A percentile compares a stretch with the other conserved stretches of the same genome.
Evolutionary conservation across 2,888 invertebrate genomes (phyloP).

Genomic region (Labia minor): DNA sequence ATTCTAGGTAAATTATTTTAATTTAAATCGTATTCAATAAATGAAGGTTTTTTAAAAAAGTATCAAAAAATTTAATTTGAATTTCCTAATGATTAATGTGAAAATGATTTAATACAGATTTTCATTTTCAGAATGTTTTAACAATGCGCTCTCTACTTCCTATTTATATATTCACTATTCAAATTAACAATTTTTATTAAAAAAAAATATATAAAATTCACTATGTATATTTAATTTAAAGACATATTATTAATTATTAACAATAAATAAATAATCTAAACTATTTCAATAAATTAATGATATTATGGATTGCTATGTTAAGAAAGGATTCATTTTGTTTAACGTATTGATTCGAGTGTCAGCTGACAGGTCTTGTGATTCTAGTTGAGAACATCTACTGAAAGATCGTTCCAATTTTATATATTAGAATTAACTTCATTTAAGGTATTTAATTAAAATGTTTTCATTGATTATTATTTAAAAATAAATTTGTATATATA

Average conservation of each 20-base stretch:
- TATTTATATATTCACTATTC: not conserved
- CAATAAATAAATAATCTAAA: too few relatives aligned
- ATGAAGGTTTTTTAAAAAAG: too few relatives aligned
- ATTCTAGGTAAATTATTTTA: not conserved
- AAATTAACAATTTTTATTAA: too few relatives aligned
- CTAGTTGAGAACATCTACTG: constrained; percentile 19
- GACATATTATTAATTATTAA: too few relatives aligned
- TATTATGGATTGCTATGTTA: too few relatives aligned
- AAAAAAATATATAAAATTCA: too few relatives aligned
- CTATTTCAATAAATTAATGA: too few relatives aligned
- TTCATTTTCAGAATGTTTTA: constrained; percentile 1
- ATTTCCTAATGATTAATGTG: not conserved
- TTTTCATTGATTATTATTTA: not conserved
- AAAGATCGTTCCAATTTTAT: not conserved
- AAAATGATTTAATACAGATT: not conserved
- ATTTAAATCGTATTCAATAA: too few relatives aligned
- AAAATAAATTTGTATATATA: not conserved
- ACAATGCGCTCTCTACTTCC: constrained; percentile 1
- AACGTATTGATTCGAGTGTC: constrained; percentile 28
- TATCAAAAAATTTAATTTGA: too few relatives aligned
- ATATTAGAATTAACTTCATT: not conserved
- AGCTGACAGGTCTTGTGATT: constrained; percentile 39
- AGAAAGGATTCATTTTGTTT: too few relatives aligned
- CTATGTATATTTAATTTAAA: too few relatives aligned
- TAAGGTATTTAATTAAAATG: not conserved